Evolutionary conservation across 1,140 invertebrate genomes (phyloP).

Genomic region (Olivierus martensii): DNA sequence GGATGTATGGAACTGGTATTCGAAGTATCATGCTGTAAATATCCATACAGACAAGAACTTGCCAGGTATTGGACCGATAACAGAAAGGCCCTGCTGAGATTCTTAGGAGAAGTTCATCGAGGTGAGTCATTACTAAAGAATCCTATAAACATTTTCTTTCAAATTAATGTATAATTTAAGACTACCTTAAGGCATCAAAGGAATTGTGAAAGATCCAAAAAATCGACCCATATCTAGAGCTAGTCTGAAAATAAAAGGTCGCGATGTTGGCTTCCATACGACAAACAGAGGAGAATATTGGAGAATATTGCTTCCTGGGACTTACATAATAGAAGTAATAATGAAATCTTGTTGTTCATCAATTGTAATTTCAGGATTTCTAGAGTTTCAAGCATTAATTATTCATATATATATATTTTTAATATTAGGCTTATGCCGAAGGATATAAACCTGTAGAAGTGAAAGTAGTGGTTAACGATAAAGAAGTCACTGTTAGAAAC

Average conservation of each 20-base stretch:
- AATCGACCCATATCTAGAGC: slow-evolving; percentile 54
- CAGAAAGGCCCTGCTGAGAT: slow-evolving; percentile 58
- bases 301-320: slow-evolving; percentile 23
- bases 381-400: neutral
- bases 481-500: slow-evolving; percentile 68
- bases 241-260: slow-evolving; percentile 19
- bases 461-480: slow-evolving; percentile 71
- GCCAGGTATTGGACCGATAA: slow-evolving; percentile 45
- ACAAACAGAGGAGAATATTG: slow-evolving; percentile 22
- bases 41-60: slow-evolving; percentile 36
- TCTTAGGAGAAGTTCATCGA: slow-evolving; percentile 64
- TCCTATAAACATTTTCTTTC: too few species aligned
- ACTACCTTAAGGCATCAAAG: slow-evolving; percentile 46
- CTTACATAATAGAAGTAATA: slow-evolving; percentile 45
- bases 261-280: slow-evolving; percentile 17
- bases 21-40: slow-evolving; percentile 49
- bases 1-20: slow-evolving; percentile 53
- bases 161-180: too few species aligned
- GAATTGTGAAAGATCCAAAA: slow-evolving; percentile 63
- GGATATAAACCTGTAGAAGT: slow-evolving; percentile 64
- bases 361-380: neutral
- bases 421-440: slow-evolving; percentile 59
- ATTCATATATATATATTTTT: neutral
- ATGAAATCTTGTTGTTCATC: neutral
- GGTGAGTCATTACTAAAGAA: slow-evolving; percentile 19